phyloP scores from a whole-genome alignment of 2,888 invertebrate species.

The Diaperis boleti region DNA sequence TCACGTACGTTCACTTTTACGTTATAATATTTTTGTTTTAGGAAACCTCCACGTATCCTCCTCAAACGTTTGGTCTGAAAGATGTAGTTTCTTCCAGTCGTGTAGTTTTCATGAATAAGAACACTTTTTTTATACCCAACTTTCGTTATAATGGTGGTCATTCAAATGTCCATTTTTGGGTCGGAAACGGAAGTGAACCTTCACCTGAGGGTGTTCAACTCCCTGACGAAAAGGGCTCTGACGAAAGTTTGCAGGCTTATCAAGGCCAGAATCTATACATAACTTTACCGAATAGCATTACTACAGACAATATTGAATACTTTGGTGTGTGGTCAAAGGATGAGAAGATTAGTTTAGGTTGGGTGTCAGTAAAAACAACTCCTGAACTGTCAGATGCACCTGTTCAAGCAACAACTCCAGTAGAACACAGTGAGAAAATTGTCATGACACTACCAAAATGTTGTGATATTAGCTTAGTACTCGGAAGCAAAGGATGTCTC shows the following conservation, averaged over 20 bases:
- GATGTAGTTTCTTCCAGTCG: conserved; percentile 50
- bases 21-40: no score
- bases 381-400: conserved; percentile 24
- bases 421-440: background rate
- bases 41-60: conserved; percentile 14
- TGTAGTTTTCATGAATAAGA: conserved; percentile 51
- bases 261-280: conserved; percentile 51
- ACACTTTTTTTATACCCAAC: conserved; percentile 53
- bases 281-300: conserved; percentile 47
- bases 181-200: conserved; percentile 47
- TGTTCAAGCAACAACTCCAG: background rate
- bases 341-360: conserved; percentile 44
- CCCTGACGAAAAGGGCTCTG: conserved; percentile 48
- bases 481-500: conserved; percentile 41
- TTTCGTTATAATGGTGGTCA: conserved; percentile 48
- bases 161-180: conserved; percentile 51
- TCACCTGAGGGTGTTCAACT: conserved; percentile 38
- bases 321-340: conserved; percentile 50
- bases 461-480: conserved; percentile 43
- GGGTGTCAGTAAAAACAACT: conserved; percentile 36
- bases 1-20: no score
- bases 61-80: conserved; percentile 31
- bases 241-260: conserved; percentile 39
- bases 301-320: conserved; percentile 51
- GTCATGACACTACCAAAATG: conserved; percentile 51